phyloP scores from a whole-genome alignment of 2,797 vertebrate genomes.

The Diplodus sargus region DNA sequence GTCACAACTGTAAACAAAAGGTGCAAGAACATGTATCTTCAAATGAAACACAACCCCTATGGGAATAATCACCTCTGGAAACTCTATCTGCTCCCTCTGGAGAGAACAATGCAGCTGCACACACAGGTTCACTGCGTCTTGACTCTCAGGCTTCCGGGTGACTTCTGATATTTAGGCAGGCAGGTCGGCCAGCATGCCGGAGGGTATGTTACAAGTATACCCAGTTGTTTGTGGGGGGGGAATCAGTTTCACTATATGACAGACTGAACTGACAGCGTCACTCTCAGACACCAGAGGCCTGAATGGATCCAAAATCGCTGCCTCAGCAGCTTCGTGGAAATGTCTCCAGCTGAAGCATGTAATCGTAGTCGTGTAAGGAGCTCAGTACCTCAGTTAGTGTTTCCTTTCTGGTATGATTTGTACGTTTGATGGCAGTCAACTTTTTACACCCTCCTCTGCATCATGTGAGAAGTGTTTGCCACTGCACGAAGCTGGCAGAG shows the following conservation, averaged over 20 bases:
- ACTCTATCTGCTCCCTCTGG: slow-evolving; percentile 47
- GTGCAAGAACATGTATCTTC: slow-evolving; percentile 33
- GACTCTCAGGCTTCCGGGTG: slow-evolving; percentile 47
- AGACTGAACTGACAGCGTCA: slow-evolving; percentile 35
- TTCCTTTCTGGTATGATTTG: slow-evolving; percentile 40
- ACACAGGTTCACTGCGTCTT: slow-evolving; percentile 37
- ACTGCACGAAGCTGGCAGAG: slow-evolving; percentile 33
- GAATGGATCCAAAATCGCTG: slow-evolving; percentile 33
- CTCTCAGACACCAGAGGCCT: slow-evolving; percentile 29
- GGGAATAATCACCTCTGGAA: slow-evolving; percentile 66
- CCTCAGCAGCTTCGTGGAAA: slow-evolving; percentile 55
- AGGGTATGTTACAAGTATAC: slow-evolving; percentile 40
- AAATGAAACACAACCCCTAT: slow-evolving; percentile 67
- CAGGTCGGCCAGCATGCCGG: slow-evolving; percentile 24
- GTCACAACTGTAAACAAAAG: slow-evolving; percentile 51
- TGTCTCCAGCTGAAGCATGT: slow-evolving; percentile 41
- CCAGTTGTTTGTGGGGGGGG: slow-evolving; percentile 39
- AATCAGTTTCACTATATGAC: slow-evolving; percentile 44
- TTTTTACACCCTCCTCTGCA: slow-evolving; percentile 12
- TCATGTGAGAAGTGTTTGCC: slow-evolving; percentile 24
- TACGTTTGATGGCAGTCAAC: slow-evolving; percentile 37
- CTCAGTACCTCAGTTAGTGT: slow-evolving; percentile 8
- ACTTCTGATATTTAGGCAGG: slow-evolving; percentile 61
- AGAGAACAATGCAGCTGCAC: slow-evolving; percentile 72
- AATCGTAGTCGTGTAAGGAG: slow-evolving; percentile 21